Percentiles rank a stretch among this genome's conserved stretches.
Conservation (phyloP, 2,888 invertebrate species). For the Beris chalybata region DNA sequence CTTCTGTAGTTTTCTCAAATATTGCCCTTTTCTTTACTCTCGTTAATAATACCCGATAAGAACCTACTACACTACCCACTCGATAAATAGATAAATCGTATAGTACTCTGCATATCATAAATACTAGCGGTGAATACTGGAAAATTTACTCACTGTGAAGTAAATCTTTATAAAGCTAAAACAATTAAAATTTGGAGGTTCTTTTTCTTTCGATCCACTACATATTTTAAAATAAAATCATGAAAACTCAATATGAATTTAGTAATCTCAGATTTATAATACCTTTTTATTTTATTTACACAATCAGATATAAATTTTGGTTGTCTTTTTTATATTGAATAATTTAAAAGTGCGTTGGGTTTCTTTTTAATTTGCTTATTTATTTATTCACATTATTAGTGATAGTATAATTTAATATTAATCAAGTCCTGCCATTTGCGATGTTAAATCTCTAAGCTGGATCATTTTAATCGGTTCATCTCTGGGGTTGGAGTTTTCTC, state of each 20-base stretch:
- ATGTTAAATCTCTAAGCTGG: not conserved
- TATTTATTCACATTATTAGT: not conserved
- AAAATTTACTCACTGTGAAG: too few relatives aligned
- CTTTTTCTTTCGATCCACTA: too few relatives aligned
- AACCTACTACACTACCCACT: too few relatives aligned
- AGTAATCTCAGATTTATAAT: not conserved
- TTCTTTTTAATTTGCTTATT: not conserved
- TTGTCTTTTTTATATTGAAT: slow-evolving; percentile 4
- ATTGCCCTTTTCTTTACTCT: too few relatives aligned
- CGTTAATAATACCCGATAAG: too few relatives aligned
- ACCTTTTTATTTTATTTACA: not conserved
- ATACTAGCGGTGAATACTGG: too few relatives aligned
- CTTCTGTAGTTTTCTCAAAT: too few relatives aligned
- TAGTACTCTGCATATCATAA: too few relatives aligned
- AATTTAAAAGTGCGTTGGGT: not conserved
- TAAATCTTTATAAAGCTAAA: too few relatives aligned
- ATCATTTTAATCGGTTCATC: slow-evolving; percentile 44
- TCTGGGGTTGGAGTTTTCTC: slow-evolving; percentile 42
- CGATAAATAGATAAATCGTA: too few relatives aligned
- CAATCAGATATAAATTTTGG: not conserved
- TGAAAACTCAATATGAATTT: not conserved
- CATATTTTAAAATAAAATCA: too few relatives aligned
- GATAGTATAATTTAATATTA: not conserved
- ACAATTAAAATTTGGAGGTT: too few relatives aligned
- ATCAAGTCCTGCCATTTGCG: not conserved